phyloP scores from a whole-genome alignment of 1,140 invertebrate genomes.

The Cydia strobilella region DNA sequence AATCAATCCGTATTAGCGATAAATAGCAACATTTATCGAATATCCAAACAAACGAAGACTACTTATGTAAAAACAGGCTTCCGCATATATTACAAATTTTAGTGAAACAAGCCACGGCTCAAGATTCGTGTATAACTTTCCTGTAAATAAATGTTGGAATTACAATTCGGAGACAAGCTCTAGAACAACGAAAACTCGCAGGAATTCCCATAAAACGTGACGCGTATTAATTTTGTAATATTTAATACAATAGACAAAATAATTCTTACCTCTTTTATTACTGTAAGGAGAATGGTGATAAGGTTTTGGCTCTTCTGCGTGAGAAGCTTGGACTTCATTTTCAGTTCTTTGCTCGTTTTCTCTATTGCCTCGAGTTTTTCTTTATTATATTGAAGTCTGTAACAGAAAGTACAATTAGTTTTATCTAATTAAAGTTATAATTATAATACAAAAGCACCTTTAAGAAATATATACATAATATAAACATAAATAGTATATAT shows the following conservation, averaged over 20 bases:
- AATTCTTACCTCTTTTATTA: conserved; percentile 38
- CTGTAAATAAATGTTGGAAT: no score
- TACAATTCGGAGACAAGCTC: no score
- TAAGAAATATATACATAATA: conserved; percentile 34
- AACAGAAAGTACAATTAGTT: neutral
- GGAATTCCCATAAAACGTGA: no score
- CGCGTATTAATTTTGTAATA: no score
- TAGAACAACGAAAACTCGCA: no score
- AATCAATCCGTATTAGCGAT: no score
- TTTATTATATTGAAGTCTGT: conserved; percentile 40
- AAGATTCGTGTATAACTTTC: no score
- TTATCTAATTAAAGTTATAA: neutral
- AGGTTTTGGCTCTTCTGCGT: conserved; percentile 40
- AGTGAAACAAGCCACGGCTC: no score
- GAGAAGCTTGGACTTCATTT: conserved; percentile 32
- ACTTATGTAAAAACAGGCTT: no score
- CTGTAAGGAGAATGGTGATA: conserved; percentile 32
- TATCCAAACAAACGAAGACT: no score
- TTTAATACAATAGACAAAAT: neutral
- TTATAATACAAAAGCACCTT: neutral
- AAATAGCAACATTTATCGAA: no score
- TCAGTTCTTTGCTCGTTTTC: conserved; percentile 35
- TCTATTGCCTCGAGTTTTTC: conserved; percentile 40
- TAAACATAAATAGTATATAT: conserved; percentile 23
- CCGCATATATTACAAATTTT: no score